Base-by-base conservation (phyloP, 2,888 invertebrate species). In the Carabus problematicus region DNA sequence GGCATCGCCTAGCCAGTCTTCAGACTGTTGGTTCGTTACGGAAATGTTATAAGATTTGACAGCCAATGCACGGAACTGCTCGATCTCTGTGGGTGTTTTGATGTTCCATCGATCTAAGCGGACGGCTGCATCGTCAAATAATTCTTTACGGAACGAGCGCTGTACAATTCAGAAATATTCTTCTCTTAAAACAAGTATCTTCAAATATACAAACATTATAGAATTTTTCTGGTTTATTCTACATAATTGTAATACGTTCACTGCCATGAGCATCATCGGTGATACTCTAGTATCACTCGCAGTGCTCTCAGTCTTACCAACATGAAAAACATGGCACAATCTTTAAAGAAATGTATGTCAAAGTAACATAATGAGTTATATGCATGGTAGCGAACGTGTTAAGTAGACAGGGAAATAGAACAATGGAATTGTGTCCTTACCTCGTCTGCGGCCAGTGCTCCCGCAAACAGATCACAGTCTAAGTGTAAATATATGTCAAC, bases 401-500 rank as follows among this genome's bases (percentile, higher is more conserved):
- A 43, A 43, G 8, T 43, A 49, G 0, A 12, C 7, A 49, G 12
- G 49, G 8, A n/a, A 16, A 49, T 9, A n/a, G 2, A 40, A 16
- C 11, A 52, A 77, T n/a, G n/a, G n/a, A n/a, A n/a, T n/a, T n/a
- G n/a, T n/a, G n/a, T n/a, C n/a, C 78, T 80, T 79, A 95, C 95
- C 89, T 99, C 98, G 81, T 99, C 98, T 71, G 92, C 92, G 45
- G 98, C 98, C 70, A 98, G 88, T 70, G 97, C 96, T 74, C 91
- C 90, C 75, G 94, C 94, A 85, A 96, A 97, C 79, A 89, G 88
- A 80, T 93, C 91, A 84, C 94, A 93, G 87, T 96, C 94, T 74
- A 99, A 88, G 83, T 98, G 97, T 77, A 98, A 87, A 85, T 99
- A 99, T 81, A 99, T 97, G 82, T 97, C 95, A 59, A 97, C 95